Conservation (phyloP, 2,888 invertebrate species). For the Gandaritis pyraliata region DNA sequence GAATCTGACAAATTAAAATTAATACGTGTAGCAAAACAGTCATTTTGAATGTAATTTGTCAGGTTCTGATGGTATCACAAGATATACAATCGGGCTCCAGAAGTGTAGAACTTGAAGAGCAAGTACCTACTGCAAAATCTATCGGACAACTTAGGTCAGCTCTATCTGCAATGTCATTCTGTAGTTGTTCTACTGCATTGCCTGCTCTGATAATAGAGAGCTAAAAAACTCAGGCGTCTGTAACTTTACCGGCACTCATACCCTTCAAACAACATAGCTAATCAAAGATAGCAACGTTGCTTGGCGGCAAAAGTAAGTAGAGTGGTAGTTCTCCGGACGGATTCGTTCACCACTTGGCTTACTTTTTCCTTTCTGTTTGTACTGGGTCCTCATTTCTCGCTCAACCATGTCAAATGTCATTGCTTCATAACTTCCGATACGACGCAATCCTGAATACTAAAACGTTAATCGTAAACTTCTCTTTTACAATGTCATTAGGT, state of each 20-base stretch:
- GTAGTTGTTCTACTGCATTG: too few species aligned
- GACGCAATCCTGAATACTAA: conserved; percentile 63
- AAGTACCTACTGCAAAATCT: too few species aligned
- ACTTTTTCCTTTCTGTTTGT: conserved; percentile 3
- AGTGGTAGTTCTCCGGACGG: neutral
- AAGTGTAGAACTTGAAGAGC: too few species aligned
- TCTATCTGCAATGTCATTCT: too few species aligned
- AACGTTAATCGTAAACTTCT: conserved; percentile 76
- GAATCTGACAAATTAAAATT: too few species aligned
- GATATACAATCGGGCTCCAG: too few species aligned
- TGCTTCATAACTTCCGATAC: conserved; percentile 43
- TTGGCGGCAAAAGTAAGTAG: neutral
- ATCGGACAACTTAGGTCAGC: too few species aligned
- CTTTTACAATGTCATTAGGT: conserved; percentile 83
- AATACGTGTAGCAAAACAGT: too few species aligned
- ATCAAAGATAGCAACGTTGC: neutral
- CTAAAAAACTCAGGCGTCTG: neutral
- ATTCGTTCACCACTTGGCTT: neutral
- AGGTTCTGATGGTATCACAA: too few species aligned
- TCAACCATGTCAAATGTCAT: conserved; percentile 38
- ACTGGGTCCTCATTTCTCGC: too few species aligned
- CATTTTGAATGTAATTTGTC: too few species aligned
- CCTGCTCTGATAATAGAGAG: too few species aligned
- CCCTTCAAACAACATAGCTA: neutral
- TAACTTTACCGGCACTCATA: conserved; percentile 1